Evolutionary conservation across 2,888 invertebrate genomes (phyloP).

Genomic region (Macrophya annulata): DNA sequence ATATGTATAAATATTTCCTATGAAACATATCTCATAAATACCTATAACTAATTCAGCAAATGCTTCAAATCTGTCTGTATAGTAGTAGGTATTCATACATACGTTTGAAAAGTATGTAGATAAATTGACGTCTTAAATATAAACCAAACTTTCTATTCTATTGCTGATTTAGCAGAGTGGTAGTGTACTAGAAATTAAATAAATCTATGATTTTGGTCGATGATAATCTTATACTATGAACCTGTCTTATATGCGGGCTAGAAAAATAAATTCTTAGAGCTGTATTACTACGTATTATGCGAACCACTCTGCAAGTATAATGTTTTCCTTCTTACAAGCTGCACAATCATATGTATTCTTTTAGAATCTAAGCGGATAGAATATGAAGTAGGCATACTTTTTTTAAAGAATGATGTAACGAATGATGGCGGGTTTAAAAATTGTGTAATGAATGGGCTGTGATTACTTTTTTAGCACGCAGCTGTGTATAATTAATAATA

Average conservation of each 20-base stretch:
- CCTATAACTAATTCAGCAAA: conserved; percentile 29
- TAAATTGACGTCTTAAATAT: conserved; percentile 36
- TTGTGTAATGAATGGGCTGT: conserved; percentile 40
- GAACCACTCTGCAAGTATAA: neutral
- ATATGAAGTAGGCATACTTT: conserved; percentile 1
- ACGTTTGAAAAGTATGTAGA: conserved; percentile 7
- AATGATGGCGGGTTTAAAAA: neutral
- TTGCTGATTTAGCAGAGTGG: neutral
- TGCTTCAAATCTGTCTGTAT: conserved; percentile 19
- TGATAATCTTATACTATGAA: neutral
- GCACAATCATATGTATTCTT: conserved; percentile 30
- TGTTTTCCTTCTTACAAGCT: neutral
- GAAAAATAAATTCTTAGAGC: neutral
- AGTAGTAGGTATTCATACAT: conserved; percentile 27
- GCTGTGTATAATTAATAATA: neutral
- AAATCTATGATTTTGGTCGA: neutral
- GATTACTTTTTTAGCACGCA: conserved; percentile 25
- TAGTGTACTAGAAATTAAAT: neutral
- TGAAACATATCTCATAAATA: conserved; percentile 44
- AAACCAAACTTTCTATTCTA: neutral
- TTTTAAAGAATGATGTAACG: neutral
- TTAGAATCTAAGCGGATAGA: conserved; percentile 14
- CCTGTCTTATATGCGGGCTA: neutral
- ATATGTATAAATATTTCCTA: conserved; percentile 36
- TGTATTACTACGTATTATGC: neutral